Base-by-base conservation (phyloP, 2,888 invertebrate species). In the Caenorhabditis parvicauda region DNA sequence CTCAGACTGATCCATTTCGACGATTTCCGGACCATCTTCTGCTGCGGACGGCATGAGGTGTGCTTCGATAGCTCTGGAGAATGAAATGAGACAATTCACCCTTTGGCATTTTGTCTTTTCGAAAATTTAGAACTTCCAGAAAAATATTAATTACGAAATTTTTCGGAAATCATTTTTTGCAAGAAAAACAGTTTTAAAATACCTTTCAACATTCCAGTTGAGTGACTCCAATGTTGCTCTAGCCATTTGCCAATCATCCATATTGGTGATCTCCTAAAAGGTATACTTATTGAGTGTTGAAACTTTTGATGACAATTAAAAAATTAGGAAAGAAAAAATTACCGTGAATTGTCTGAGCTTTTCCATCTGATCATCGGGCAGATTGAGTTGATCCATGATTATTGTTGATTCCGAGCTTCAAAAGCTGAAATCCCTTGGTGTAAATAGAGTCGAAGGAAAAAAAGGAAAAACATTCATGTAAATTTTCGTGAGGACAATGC, bases 171-270 rank as follows among this genome's bases (percentile, higher is more conserved):
- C n/a, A n/a, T n/a, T n/a, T n/a, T n/a, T n/a, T n/a, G n/a, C n/a
- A n/a, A n/a, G n/a, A n/a, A n/a, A n/a, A n/a, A n/a, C n/a, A n/a
- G n/a, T n/a, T n/a, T n/a, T n/a, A n/a, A n/a, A n/a, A n/a, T n/a
- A n/a, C n/a, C n/a, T 53, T 50, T 72, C 70, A 25, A 73, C 41
- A 50, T 73, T 66, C 69, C 69, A 73, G 37, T 69, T 53, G 24
- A 70, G 44, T 22, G 72, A 73, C 2, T 58, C 69, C 17, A 73
- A 47, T 2, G 67, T 69, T n/a, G 58, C 58, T 17, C 64, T 22
- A 4, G 70, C 69, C 4, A 70, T 51, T 2, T 67, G 59, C 39
- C 39, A 43, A 37, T 72, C 72, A 17, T 66, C 57, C 22, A 64
- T 35, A 35, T 64, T 56, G 19, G 68, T 59, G 28, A 73, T 52